Evolutionary conservation across 2,113 vertebrate species (phyloP).

Genomic region (Lophius piscatorius): DNA sequence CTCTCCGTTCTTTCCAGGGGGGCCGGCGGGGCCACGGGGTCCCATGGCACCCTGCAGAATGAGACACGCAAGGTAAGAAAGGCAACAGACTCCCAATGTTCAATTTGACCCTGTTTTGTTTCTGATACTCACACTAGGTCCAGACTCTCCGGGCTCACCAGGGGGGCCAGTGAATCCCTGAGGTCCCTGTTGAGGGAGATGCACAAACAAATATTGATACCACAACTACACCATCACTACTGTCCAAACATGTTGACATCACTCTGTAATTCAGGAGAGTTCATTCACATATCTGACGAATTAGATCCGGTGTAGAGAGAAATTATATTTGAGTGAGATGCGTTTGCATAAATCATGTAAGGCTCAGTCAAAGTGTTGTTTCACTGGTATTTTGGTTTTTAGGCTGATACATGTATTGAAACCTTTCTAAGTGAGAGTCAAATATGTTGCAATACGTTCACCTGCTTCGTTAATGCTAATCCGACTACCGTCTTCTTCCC

Average conservation of each 20-base stretch:
- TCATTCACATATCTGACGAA: neutral
- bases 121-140: conserved; percentile 87
- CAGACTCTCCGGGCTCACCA: conserved; percentile 95
- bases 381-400: neutral
- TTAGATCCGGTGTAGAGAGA: too few relatives aligned
- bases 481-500: too few relatives aligned
- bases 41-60: conserved; percentile 91
- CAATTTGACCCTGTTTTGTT: conserved; percentile 4
- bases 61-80: conserved; percentile 23
- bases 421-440: too few relatives aligned
- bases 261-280: too few relatives aligned
- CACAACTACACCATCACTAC: conserved; percentile 8
- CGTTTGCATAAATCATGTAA: neutral
- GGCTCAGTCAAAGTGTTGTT: neutral
- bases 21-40: conserved; percentile 91
- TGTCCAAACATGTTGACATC: neutral
- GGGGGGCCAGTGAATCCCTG: conserved; percentile 98
- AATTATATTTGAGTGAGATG: too few relatives aligned
- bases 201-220: conserved; percentile 3
- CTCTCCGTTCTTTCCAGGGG: conserved; percentile 98
- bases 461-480: too few relatives aligned
- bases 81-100: neutral
- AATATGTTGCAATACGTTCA: too few relatives aligned
- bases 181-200: conserved; percentile 84
- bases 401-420: neutral